Percentiles rank a stretch among this genome's conserved stretches.
Conservation (phyloP, 2,888 invertebrate species). For the Cremastinae sp. region DNA sequence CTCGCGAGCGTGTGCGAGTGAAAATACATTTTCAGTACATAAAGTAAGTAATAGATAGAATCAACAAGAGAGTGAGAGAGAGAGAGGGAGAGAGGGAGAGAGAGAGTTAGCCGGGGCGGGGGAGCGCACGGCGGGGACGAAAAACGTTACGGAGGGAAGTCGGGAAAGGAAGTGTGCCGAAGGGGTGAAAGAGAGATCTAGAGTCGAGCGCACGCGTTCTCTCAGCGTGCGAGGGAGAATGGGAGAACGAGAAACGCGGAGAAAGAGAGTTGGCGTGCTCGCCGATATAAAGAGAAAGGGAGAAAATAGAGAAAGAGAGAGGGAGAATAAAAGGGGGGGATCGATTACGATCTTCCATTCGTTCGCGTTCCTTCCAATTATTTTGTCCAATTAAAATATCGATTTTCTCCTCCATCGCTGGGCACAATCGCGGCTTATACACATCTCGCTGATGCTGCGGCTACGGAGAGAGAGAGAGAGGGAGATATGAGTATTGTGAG, state of each 20-base stretch:
- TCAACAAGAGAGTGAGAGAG: constrained; percentile 30
- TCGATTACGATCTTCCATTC: constrained; percentile 79
- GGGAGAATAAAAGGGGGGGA: constrained; percentile 69
- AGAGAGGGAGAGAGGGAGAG: constrained; percentile 36
- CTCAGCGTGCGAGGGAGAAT: constrained; percentile 27
- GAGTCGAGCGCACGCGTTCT: constrained; percentile 28
- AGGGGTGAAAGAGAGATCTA: constrained; percentile 49
- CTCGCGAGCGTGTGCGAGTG: constrained; percentile 22
- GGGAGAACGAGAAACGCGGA: constrained; percentile 8
- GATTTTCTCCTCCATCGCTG: constrained; percentile 80
- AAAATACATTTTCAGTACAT: constrained; percentile 34
- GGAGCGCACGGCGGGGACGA: constrained; percentile 25
- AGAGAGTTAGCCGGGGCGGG: too few relatives aligned
- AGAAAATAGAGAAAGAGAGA: constrained; percentile 68
- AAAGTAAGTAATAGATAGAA: constrained; percentile 45
- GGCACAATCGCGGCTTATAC: constrained; percentile 49
- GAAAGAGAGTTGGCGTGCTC: constrained; percentile 61
- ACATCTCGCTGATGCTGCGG: constrained; percentile 29
- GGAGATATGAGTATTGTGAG: not conserved
- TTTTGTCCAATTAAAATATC: constrained; percentile 81
- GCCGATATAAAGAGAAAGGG: constrained; percentile 67
- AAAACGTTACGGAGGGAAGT: constrained; percentile 48
- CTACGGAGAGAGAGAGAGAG: too few relatives aligned
- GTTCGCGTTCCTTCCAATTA: constrained; percentile 80
- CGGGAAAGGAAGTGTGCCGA: constrained; percentile 44